These are phyloP conservation scores for Caradrina kadenii DNA, from an alignment of 2,888 invertebrate species.

Conservation along the genomic window DNA sequence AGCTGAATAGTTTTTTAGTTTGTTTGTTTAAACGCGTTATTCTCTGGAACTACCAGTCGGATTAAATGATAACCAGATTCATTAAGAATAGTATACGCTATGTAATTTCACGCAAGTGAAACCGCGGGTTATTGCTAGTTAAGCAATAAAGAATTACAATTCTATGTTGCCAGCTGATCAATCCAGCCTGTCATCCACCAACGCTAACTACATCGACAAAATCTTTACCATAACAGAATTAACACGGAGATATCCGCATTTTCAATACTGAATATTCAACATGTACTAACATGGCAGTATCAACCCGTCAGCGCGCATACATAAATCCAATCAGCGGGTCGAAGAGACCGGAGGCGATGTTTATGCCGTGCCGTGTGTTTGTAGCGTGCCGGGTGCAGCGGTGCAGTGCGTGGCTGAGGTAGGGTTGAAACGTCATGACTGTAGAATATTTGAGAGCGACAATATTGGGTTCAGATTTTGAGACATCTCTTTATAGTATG, in stretches of 20 bases:
- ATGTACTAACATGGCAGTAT: conserved; percentile 59
- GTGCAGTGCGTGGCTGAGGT: conserved; percentile 70
- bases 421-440: conserved; percentile 73
- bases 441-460: not conserved
- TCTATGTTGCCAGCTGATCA: too few relatives aligned
- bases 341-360: conserved; percentile 76
- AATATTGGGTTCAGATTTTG: not conserved
- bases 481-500: too few relatives aligned
- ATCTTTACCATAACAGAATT: conserved; percentile 60
- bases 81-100: too few relatives aligned
- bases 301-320: conserved; percentile 73
- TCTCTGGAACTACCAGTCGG: too few relatives aligned
- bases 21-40: too few relatives aligned
- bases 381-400: conserved; percentile 84
- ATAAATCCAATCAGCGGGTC: conserved; percentile 87
- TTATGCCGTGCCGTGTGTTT: conserved; percentile 72
- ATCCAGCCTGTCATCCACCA: not conserved
- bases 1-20: too few relatives aligned
- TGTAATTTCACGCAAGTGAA: too few relatives aligned
- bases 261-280: conserved; percentile 67
- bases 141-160: too few relatives aligned
- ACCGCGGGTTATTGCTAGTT: too few relatives aligned
- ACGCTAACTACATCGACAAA: conserved; percentile 23
- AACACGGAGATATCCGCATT: conserved; percentile 51
- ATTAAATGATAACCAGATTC: too few relatives aligned